Base-by-base conservation (phyloP, 2,797 vertebrate species). In the Lagocephalus sceleratus region DNA sequence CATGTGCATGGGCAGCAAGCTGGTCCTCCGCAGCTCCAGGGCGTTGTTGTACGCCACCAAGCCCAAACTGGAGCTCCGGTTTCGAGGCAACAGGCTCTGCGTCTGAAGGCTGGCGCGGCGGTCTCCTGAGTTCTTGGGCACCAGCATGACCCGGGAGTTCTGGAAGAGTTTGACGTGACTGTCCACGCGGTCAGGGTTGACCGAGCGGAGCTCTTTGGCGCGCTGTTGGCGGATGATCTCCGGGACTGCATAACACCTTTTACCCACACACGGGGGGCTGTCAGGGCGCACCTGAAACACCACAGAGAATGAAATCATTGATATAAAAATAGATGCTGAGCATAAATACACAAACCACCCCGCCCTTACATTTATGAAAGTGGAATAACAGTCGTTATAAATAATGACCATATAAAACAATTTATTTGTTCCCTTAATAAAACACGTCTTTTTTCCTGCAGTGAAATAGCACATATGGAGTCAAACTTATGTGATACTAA, bases 251-350 rank as follows among this genome's bases (percentile, higher is more conserved):
- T 85, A 83, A 10, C 90, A 88, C 11, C 88, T 86, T 52, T 94
- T 96, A 3, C 96, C 95, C 16, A 98, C 91, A 5, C 87, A 69
- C 0, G 96, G 96, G 0, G 94, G 93, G 67, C 91, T 93, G 43
- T 89, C 85, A 0, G 95, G 96, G 73, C 95, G 96, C 63, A 98
- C 73, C 88, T 89, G 72, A 39, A 75, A 69, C 29, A 4, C 22
- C 60, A 25, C 9, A 57, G 7, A 17, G 15, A 40, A 2, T 10
- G 19, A 43, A 21, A 20, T 20, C 17, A 20, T 3, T 40, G 14
- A 39, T 16, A 40, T 35, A 19, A 42, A 42, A 7, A n/a, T 7
- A 17, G 40, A 8, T 17, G 7, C n/a, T 11, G 9, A 2, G 20
- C 41, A 19, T 19, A 7, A 43, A 19, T 2, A 43, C 2, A 17